phyloP scores from a whole-genome alignment of 2,797 vertebrate genomes.

The Halcyon chelicuti region DNA sequence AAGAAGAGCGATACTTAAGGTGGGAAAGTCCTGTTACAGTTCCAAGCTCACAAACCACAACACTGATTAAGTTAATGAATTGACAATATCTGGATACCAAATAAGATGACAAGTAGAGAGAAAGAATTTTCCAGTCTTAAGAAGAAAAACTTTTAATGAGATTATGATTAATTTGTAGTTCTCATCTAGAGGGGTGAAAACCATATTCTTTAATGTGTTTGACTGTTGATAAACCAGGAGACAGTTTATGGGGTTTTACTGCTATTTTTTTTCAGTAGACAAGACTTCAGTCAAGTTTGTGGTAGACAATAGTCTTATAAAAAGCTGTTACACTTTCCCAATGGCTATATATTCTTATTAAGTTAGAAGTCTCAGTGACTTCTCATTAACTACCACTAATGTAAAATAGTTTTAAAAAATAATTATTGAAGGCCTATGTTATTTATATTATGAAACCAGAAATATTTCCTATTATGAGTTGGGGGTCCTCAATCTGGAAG shows the following conservation, averaged over 20 bases:
- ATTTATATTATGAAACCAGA: neutral
- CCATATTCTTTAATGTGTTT: neutral
- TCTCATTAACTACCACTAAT: neutral
- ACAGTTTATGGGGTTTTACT: neutral
- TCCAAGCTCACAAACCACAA: neutral
- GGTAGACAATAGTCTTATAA: neutral
- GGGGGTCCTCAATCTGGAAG: neutral
- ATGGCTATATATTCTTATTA: neutral
- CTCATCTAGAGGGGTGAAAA: neutral
- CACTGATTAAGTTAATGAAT: neutral
- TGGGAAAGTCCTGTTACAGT: neutral
- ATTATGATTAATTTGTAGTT: neutral
- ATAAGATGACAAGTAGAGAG: neutral
- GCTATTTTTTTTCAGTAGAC: neutral
- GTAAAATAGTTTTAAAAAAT: neutral
- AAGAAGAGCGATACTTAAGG: neutral
- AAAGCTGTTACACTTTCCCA: neutral
- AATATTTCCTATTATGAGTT: neutral
- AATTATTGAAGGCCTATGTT: rapidly evolving
- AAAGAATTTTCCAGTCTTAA: neutral
- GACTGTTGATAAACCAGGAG: neutral
- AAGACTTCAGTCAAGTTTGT: neutral
- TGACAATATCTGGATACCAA: neutral
- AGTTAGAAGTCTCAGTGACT: neutral
- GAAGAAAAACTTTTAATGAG: neutral